Evolutionary conservation across 2,888 invertebrate genomes (phyloP).

Genomic region (Hybos culiciformis): DNA sequence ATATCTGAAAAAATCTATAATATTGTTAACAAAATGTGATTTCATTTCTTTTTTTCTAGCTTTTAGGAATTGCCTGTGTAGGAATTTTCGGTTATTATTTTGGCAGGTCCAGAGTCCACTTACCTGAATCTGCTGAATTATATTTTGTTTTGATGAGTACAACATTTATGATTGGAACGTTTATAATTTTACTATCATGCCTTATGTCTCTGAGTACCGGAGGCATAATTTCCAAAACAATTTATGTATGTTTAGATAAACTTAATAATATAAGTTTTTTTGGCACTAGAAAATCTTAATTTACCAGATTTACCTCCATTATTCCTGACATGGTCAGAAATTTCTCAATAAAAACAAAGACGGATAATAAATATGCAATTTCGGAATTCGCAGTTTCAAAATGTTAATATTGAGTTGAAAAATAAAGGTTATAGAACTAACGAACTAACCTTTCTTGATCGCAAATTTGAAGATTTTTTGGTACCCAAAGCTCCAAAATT

Average conservation of each 20-base stretch:
- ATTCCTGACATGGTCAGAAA: too few relatives aligned
- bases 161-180: constrained; percentile 66
- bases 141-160: constrained; percentile 63
- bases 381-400: too few relatives aligned
- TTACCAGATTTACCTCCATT: too few relatives aligned
- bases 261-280: background rate
- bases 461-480: too few relatives aligned
- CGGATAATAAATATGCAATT: too few relatives aligned
- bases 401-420: too few relatives aligned
- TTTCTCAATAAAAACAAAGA: too few relatives aligned
- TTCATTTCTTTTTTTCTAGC: constrained; percentile 39
- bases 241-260: constrained; percentile 27
- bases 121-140: constrained; percentile 38
- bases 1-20: constrained; percentile 16
- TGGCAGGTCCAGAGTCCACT: constrained; percentile 20
- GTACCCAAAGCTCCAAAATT: background rate
- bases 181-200: constrained; percentile 58
- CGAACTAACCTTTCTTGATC: too few relatives aligned
- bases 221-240: constrained; percentile 65
- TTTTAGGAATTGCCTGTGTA: constrained; percentile 61
- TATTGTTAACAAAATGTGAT: constrained; percentile 3
- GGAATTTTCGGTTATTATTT: constrained; percentile 52
- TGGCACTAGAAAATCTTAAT: too few relatives aligned
- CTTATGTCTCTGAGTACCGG: constrained; percentile 67
- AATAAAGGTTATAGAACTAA: too few relatives aligned